Evolutionary conservation across 2,113 vertebrate species (phyloP).

Genomic region (Mesitornis unicolor): DNA sequence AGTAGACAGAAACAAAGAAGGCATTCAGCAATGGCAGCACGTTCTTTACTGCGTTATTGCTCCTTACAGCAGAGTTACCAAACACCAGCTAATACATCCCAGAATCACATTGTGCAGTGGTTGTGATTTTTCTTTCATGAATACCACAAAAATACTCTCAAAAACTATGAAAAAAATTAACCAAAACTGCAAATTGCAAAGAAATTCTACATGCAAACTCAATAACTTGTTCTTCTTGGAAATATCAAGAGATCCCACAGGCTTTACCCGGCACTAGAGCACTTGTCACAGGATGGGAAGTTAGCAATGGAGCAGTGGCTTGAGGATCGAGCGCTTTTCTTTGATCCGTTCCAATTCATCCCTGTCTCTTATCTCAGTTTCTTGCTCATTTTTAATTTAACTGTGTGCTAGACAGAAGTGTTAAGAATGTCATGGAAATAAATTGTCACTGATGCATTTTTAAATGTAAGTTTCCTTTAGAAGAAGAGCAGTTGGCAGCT

Average conservation of each 20-base stretch:
- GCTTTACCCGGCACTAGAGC: neutral
- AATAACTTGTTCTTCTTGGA: neutral
- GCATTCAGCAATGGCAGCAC: too few relatives aligned
- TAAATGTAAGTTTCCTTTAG: neutral
- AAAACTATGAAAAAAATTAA: neutral
- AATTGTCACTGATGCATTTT: neutral
- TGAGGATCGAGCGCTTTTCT: neutral
- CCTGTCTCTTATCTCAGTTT: neutral
- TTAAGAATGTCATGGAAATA: constrained; percentile 16
- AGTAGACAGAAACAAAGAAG: too few relatives aligned
- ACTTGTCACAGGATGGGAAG: neutral
- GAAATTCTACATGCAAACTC: neutral
- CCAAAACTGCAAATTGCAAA: neutral
- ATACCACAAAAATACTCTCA: neutral
- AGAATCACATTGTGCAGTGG: neutral
- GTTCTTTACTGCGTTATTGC: neutral
- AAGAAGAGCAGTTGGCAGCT: neutral
- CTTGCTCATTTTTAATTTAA: constrained; percentile 35
- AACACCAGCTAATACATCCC: neutral
- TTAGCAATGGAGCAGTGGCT: neutral
- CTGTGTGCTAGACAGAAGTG: neutral
- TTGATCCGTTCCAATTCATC: neutral
- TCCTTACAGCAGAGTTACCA: neutral
- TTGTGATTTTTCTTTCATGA: neutral
- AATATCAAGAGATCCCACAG: neutral